phyloP scores from a whole-genome alignment of 1,140 invertebrate species.

The Eueides isabella region DNA sequence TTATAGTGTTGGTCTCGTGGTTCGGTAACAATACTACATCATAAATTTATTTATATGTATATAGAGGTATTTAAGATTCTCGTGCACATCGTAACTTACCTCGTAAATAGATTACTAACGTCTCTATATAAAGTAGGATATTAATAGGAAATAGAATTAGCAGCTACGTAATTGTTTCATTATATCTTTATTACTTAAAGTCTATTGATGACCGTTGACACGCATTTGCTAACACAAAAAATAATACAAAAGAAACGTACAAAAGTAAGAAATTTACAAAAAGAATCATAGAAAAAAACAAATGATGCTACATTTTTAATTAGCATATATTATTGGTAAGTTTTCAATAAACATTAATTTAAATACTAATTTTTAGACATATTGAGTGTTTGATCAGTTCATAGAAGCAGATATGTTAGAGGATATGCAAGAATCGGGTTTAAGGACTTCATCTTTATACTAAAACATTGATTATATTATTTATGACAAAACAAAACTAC shows the following conservation, averaged over 20 bases:
- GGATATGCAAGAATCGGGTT: slow-evolving; percentile 48
- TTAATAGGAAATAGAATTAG: slow-evolving; percentile 1
- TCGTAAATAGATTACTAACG: neutral
- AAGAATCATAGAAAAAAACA: slow-evolving; percentile 33
- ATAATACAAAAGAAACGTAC: slow-evolving; percentile 28
- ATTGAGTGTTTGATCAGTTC: slow-evolving; percentile 44
- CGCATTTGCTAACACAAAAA: slow-evolving; percentile 18
- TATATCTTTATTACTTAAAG: slow-evolving; percentile 43
- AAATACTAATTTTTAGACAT: slow-evolving; percentile 22
- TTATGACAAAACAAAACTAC: neutral
- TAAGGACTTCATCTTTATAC: neutral
- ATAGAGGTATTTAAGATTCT: neutral
- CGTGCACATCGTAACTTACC: neutral
- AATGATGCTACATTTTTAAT: neutral
- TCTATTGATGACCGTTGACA: slow-evolving; percentile 30
- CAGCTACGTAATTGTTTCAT: slow-evolving; percentile 18
- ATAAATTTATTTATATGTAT: neutral
- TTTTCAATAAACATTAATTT: slow-evolving; percentile 35
- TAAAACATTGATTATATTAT: neutral
- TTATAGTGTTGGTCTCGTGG: slow-evolving; percentile 47
- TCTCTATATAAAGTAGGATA: neutral
- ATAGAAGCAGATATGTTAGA: slow-evolving; percentile 72
- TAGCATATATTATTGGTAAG: slow-evolving; percentile 21
- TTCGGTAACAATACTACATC: slow-evolving; percentile 7
- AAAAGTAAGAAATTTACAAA: slow-evolving; percentile 38